Base-by-base conservation (phyloP, 2,113 vertebrate genomes). In the Turnix velox region DNA sequence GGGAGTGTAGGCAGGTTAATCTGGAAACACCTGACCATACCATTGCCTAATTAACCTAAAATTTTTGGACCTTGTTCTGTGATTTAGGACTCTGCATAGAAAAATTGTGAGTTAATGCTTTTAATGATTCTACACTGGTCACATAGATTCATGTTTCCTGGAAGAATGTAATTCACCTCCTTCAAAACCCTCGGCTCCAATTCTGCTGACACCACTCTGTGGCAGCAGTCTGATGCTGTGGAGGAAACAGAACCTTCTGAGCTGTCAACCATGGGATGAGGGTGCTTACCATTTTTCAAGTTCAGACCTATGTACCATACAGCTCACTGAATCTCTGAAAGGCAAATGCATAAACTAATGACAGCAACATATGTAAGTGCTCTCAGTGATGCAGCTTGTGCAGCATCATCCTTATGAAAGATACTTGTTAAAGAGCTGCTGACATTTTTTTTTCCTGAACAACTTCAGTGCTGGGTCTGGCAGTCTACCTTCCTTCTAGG, bases 341-440 rank as follows among this genome's bases (percentile, higher is more conserved):
- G 74, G 57, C 65, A 95, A 86, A 65, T 69, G 79, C 4, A 7
- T 79, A 58, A 95, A 76, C 51, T 84, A 92, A 87, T 68, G 28
- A 8, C 83, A 83, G 71, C 66, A 88, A 69, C 19, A 55, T 49
- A 75, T 39, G 43, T 0, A 0, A 43, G 62, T 45, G 51, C 51
- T 93, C 74, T 31, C 20, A 65, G 81, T 1, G 0, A 14, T n/a
- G 42, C 7, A 31, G 43, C 52, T 67, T 25, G 37, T 35, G 54
- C 2, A 3, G 49, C 61, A 55, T 20, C 2, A 3, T 68, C 22
- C 84, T 95, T 87, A 62, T 54, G 68, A 80, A 90, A 75, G 61
- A 24, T 61, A 37, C 73, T 93, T 93, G 42, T 94, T 94, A 90
- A 90, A 94, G 87, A 63, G 61, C 27, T 94, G 95, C 91, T 95